phyloP scores from a whole-genome alignment of 2,113 vertebrate genomes.

The Stercorarius parasiticus region DNA sequence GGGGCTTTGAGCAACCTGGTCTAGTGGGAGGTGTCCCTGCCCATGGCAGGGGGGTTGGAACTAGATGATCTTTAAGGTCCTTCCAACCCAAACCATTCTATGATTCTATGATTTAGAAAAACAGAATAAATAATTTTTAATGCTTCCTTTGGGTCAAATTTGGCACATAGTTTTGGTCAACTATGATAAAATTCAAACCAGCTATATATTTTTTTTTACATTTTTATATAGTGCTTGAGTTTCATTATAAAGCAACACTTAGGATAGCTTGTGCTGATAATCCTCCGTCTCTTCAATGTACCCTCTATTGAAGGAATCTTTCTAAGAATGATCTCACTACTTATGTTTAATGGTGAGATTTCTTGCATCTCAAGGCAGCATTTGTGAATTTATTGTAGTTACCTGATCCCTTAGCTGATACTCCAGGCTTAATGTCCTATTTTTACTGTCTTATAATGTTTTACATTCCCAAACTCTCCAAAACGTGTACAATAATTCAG shows the following conservation, averaged over 20 bases:
- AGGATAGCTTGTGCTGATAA: not conserved
- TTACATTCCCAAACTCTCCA: not conserved
- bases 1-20: too few species aligned
- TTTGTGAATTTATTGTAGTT: not conserved
- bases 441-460: not conserved
- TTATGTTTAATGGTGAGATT: not conserved
- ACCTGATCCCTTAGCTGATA: not conserved
- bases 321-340: not conserved
- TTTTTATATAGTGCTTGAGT: not conserved
- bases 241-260: not conserved
- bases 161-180: not conserved
- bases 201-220: not conserved
- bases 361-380: not conserved
- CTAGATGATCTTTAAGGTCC: too few species aligned
- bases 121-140: not conserved
- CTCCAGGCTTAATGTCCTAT: not conserved
- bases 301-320: not conserved
- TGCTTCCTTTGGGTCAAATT: not conserved
- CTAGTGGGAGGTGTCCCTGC: too few species aligned
- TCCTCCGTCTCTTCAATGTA: not conserved
- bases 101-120: not conserved
- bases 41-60: too few species aligned
- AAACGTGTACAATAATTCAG: not conserved
- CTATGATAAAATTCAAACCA: not conserved
- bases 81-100: too few species aligned